phyloP scores from a whole-genome alignment of 2,888 invertebrate genomes.

The Himalopsyche japonica region DNA sequence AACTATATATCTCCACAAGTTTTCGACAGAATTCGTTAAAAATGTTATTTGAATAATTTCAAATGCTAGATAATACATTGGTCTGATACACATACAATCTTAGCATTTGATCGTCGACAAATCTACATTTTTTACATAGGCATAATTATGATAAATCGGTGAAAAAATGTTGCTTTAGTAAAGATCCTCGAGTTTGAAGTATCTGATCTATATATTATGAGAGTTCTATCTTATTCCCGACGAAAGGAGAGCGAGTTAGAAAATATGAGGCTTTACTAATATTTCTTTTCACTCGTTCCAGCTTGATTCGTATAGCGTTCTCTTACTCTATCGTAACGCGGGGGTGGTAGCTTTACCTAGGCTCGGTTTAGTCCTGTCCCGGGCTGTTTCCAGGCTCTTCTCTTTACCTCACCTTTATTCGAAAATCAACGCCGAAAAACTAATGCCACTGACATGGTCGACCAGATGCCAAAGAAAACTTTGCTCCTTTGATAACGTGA shows the following conservation, averaged over 20 bases:
- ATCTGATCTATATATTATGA: neutral
- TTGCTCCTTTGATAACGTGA: too few species aligned
- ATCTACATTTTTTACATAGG: too few species aligned
- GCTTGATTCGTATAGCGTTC: neutral
- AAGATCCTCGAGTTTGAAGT: neutral
- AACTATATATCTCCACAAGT: too few species aligned
- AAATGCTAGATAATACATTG: too few species aligned
- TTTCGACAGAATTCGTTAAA: too few species aligned
- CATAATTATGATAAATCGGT: too few species aligned
- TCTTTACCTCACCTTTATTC: conserved; percentile 12
- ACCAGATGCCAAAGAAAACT: neutral
- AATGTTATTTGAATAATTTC: too few species aligned
- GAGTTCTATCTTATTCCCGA: neutral
- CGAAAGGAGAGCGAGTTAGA: neutral
- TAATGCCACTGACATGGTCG: neutral
- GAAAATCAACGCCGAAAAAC: neutral
- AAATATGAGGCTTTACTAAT: neutral
- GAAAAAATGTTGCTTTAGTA: too few species aligned
- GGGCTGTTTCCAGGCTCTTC: conserved; percentile 25
- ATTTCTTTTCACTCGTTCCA: neutral
- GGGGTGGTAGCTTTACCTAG: conserved; percentile 41
- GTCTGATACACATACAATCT: too few species aligned
- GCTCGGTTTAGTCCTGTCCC: conserved; percentile 28
- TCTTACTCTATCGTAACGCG: conserved; percentile 23
- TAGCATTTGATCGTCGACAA: too few species aligned